phyloP scores from a whole-genome alignment of 2,888 invertebrate genomes.

The Drosophila mimica region DNA sequence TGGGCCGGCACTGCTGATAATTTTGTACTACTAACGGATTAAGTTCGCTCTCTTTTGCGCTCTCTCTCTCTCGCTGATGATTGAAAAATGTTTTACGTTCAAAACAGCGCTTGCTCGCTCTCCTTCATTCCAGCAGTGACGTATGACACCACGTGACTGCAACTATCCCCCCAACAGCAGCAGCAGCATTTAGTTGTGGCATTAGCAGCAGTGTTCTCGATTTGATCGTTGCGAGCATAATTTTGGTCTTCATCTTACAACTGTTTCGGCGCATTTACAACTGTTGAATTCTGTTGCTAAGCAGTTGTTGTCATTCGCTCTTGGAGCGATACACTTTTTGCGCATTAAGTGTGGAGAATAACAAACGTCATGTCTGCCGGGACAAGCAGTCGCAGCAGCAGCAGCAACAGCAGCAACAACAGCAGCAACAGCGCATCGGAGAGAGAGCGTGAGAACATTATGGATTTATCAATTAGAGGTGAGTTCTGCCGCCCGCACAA shows the following conservation, averaged over 20 bases:
- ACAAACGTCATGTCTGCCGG: constrained; percentile 44
- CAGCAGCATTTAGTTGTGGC: constrained; percentile 17
- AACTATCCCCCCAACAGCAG: constrained; percentile 20
- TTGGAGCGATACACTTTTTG: constrained; percentile 36
- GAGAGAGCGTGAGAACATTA: constrained; percentile 67
- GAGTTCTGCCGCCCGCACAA: constrained; percentile 42
- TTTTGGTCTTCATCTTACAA: constrained; percentile 71
- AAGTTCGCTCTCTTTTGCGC: neutral
- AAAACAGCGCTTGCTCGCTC: constrained; percentile 34
- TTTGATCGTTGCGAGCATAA: constrained; percentile 53
- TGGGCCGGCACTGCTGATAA: constrained; percentile 14
- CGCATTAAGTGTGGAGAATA: constrained; percentile 26
- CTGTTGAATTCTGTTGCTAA: constrained; percentile 30
- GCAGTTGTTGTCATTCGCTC: constrained; percentile 45
- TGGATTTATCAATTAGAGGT: constrained; percentile 83
- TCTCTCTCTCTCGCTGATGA: neutral
- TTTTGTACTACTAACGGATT: constrained; percentile 2
- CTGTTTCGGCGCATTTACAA: constrained; percentile 42
- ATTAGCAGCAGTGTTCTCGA: constrained; percentile 31
- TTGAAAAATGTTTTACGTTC: constrained; percentile 18
- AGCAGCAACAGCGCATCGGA: constrained; percentile 13
- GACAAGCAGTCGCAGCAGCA: constrained; percentile 34
- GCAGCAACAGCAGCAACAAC: constrained; percentile 11
- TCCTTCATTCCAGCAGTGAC: constrained; percentile 8
- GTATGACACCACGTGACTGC: constrained; percentile 52